These are phyloP conservation scores for Phalanger gymnotis DNA, from an alignment of 2,797 vertebrate genomes.

Conservation along the genomic window DNA sequence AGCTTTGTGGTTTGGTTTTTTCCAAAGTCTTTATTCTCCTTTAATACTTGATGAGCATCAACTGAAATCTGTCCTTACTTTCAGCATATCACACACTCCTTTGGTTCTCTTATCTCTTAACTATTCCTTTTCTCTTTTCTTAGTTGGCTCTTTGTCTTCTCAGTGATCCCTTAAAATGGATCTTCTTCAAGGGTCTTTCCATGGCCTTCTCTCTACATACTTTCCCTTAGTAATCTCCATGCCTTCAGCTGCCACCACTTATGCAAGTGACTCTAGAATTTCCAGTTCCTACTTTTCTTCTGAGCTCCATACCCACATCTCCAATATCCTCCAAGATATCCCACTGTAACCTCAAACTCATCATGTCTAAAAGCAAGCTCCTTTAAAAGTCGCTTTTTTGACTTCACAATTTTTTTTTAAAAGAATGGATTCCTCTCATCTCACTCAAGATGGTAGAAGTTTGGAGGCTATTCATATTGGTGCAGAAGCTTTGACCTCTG, in stretches of 20 bases:
- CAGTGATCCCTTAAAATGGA: neutral
- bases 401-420: neutral
- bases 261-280: neutral
- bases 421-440: neutral
- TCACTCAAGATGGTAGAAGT: neutral
- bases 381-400: neutral
- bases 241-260: neutral
- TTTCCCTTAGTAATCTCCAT: neutral
- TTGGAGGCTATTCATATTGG: neutral
- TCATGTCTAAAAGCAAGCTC: neutral
- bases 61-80: neutral
- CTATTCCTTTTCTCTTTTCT: neutral
- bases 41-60: neutral
- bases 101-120: neutral
- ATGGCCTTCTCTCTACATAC: neutral
- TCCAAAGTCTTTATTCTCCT: neutral
- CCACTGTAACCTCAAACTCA: neutral
- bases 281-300: no score
- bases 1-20: neutral
- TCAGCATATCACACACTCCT: neutral
- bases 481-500: neutral
- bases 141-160: neutral
- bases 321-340: neutral
- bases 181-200: neutral
- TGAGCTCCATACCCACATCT: neutral